Evolutionary conservation across 35 echinoderm and acorn worm species (phyloP).

Genomic region (Apostichopus parvimensis): DNA sequence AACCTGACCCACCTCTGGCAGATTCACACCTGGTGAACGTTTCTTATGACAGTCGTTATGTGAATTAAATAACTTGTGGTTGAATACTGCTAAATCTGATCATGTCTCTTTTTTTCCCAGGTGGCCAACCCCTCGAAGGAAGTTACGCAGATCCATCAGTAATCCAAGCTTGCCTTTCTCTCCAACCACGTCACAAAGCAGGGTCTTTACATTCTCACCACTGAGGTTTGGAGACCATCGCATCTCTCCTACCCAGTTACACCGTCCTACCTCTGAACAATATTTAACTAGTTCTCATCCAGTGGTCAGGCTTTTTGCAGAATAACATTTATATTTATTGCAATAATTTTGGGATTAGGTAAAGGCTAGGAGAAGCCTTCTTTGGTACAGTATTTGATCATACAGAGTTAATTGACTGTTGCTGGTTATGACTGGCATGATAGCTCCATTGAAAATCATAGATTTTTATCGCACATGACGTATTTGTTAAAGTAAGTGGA

Average conservation of each 20-base stretch:
- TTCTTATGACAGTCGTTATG: background rate
- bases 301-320: background rate
- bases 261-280: background rate
- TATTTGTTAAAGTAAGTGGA: no score
- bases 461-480: no score
- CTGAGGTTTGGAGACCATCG: background rate
- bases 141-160: background rate
- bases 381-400: no score
- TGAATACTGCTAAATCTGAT: background rate
- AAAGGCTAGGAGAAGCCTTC: no score
- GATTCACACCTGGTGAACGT: background rate
- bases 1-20: background rate
- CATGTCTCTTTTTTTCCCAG: background rate
- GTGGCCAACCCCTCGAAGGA: constrained; percentile 9
- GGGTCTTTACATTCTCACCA: constrained; percentile 4
- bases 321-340: background rate
- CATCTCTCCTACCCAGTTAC: background rate
- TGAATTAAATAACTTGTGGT: background rate
- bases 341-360: no score
- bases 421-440: no score
- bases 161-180: background rate
- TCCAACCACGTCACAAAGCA: background rate
- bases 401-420: no score
- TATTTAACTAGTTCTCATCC: background rate
- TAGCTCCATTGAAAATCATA: no score